Conservation (phyloP, 2,888 invertebrate genomes). For the Tipula helvola region DNA sequence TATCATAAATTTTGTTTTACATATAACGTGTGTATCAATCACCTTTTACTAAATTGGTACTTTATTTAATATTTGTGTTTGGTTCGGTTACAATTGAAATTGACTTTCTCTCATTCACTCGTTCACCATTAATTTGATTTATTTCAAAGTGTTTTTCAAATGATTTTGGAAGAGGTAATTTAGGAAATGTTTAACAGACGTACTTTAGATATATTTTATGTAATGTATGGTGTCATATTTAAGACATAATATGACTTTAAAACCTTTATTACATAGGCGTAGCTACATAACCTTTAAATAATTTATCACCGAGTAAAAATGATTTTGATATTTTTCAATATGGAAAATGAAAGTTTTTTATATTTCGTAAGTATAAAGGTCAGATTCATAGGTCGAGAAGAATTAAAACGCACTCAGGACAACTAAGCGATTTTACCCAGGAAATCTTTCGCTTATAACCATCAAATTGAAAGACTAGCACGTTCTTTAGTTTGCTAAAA, state of each 20-base stretch:
- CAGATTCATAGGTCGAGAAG: background rate
- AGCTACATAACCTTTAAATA: background rate
- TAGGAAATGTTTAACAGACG: background rate
- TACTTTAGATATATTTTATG: background rate
- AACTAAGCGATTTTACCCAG: no score
- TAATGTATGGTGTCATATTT: background rate
- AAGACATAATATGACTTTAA: background rate
- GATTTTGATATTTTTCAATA: background rate
- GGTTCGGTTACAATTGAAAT: background rate
- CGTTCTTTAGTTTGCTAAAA: no score
- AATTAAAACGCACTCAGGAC: no score
- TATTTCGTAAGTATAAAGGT: background rate
- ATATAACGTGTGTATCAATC: background rate
- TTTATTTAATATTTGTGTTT: background rate
- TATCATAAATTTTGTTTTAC: background rate
- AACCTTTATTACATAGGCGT: background rate
- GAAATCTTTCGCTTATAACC: no score
- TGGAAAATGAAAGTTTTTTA: background rate
- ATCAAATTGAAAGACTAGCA: no score
- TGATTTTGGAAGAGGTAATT: background rate
- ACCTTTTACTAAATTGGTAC: background rate
- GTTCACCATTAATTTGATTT: background rate
- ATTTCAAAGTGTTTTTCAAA: constrained; percentile 4
- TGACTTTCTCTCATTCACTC: background rate
- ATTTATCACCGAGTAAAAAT: background rate